These are phyloP conservation scores for Rutilus rutilus DNA, from an alignment of 2,113 vertebrate genomes.

Conservation along the genomic window DNA sequence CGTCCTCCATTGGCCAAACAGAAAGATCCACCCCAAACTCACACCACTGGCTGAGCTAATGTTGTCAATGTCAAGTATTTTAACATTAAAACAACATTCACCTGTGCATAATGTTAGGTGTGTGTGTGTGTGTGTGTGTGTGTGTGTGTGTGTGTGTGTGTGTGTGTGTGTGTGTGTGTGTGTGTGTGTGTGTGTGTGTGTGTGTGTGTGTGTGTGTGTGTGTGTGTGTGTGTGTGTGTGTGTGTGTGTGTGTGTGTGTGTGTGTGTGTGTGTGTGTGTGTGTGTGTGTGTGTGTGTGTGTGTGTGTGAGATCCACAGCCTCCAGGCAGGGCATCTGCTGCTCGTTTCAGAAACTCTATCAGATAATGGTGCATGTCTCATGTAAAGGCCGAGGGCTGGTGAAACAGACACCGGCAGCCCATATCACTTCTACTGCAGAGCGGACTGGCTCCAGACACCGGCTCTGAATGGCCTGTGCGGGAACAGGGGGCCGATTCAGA, in stretches of 20 bases:
- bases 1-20: not conserved
- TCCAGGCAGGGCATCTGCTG: slow-evolving; percentile 64
- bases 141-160: not conserved
- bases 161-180: not conserved
- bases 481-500: slow-evolving; percentile 26
- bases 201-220: not conserved
- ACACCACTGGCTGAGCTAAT: not conserved
- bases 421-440: slow-evolving; percentile 39
- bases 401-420: slow-evolving; percentile 34
- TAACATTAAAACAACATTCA: not conserved
- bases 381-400: slow-evolving; percentile 27
- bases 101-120: not conserved
- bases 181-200: not conserved
- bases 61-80: not conserved
- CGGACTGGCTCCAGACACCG: not conserved
- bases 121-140: not conserved
- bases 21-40: not conserved
- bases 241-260: not conserved
- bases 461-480: not conserved
- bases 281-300: not conserved
- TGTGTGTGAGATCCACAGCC: too few species aligned
- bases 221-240: not conserved
- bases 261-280: not conserved
- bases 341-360: slow-evolving; percentile 71
- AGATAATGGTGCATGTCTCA: slow-evolving; percentile 63